Conservation (phyloP, 1,140 invertebrate species). For the Trigoniulus corallinus region DNA sequence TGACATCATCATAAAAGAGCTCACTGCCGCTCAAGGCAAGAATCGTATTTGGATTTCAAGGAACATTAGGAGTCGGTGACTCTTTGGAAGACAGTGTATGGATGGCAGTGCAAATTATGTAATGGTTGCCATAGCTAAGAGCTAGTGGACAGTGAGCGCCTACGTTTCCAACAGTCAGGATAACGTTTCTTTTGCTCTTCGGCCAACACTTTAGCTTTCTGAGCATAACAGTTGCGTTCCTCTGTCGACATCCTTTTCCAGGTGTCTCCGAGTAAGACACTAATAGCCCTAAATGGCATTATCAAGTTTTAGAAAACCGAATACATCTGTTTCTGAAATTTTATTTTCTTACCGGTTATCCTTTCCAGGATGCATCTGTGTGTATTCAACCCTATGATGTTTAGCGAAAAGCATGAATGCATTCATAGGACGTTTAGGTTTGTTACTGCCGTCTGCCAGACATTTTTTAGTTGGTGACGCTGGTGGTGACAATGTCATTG, state of each 20-base stretch:
- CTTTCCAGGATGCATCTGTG: slow-evolving; percentile 35
- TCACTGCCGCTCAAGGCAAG: no score
- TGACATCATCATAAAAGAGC: no score
- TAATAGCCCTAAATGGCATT: slow-evolving; percentile 36
- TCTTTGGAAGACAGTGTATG: no score
- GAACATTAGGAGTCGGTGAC: no score
- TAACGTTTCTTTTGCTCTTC: slow-evolving; percentile 33
- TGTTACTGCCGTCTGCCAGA: slow-evolving; percentile 4
- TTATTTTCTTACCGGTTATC: slow-evolving; percentile 32
- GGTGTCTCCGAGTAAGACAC: slow-evolving; percentile 33
- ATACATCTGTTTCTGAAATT: background rate
- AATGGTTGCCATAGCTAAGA: background rate
- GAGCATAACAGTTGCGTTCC: slow-evolving; percentile 27
- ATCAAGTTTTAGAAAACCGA: no score
- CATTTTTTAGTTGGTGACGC: slow-evolving; percentile 17
- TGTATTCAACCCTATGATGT: slow-evolving; percentile 31
- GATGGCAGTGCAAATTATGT: no score
- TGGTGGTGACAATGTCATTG: slow-evolving; percentile 15
- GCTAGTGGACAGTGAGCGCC: slow-evolving; percentile 24
- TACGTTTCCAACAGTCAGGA: slow-evolving; percentile 41
- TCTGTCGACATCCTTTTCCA: slow-evolving; percentile 31
- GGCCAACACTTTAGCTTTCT: slow-evolving; percentile 30
- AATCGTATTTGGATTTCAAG: no score
- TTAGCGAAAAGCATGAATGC: slow-evolving; percentile 40
- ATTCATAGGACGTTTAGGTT: slow-evolving; percentile 36